A percentile compares a stretch with the other conserved stretches of the same genome.
Conservation (phyloP, 64 coral and sea anemone species). For the Anthopleura sola region DNA sequence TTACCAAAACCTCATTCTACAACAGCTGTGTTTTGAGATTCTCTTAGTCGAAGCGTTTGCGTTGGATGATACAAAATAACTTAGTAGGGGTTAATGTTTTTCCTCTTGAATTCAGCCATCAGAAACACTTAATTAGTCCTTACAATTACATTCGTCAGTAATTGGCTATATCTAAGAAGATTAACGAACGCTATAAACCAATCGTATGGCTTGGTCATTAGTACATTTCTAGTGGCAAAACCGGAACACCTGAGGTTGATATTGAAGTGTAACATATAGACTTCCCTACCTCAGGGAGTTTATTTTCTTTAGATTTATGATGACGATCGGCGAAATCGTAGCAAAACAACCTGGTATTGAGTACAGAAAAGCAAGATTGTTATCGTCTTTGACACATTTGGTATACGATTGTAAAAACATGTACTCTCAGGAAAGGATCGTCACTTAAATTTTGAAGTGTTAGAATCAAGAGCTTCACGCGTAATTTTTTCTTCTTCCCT, state of each 20-base stretch:
- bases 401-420: neutral
- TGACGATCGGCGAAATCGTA: too few relatives aligned
- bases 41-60: neutral
- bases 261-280: too few relatives aligned
- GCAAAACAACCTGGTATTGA: neutral
- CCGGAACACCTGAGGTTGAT: neutral
- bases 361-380: too few relatives aligned
- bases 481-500: neutral
- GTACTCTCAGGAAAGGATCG: neutral
- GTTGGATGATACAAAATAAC: neutral
- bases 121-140: neutral
- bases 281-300: neutral
- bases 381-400: too few relatives aligned
- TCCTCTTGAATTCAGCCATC: neutral
- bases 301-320: too few relatives aligned
- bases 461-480: neutral
- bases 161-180: neutral
- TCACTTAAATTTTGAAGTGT: neutral
- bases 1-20: neutral
- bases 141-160: neutral
- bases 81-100: neutral
- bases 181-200: neutral
- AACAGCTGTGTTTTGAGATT: neutral
- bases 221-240: neutral
- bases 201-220: neutral